Base-by-base conservation (phyloP, 2,888 invertebrate genomes). In the Drosophila subquinaria region DNA sequence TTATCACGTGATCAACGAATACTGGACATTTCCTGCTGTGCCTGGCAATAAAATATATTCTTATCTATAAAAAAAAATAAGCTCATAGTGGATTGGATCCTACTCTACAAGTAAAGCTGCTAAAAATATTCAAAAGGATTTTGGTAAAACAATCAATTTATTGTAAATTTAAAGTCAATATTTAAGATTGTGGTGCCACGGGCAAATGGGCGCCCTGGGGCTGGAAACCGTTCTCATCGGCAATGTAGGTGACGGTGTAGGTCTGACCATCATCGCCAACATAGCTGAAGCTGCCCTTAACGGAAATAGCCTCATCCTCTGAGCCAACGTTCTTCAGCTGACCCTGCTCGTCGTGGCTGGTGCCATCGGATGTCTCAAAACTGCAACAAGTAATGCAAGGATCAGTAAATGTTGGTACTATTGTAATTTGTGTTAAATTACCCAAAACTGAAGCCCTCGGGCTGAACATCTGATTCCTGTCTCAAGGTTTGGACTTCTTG, bases 261-360 rank as follows among this genome's bases (percentile, higher is more conserved):
- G 92, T 92, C 9, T 93, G 91, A 8, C 95, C 94, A 80, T 95
- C 95, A 50, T 94, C 93, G 11, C 92, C 95, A 0, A 94, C 90
- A 92, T 92, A 94, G 1, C 91, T 86, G 92, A 92, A 91, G 3
- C 73, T 55, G 11, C 92, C 92, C 0, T 30, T 17, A 0, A 90
- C 91, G 10, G 71, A 5, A 9, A 92, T 64, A 30, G 76, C 76
- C 61, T 88, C 88, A 0, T 80, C 0, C 8, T 94, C 94, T 1
- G 67, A 2, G 0, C 94, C 95, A 15, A 4, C 0, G n/a, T 90
- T 77, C 0, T 59, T 64, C 9, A 90, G 59, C 0, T 64, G 0
- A 30, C 90, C 92, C 1, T 59, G 9, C 23, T 79, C 88, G 0
- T 73, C 0, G 3, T 67, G 71, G 0, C 38, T 4, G 4, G 0